Conservation (phyloP, 2,888 invertebrate species). For the Xestia sexstrigata region DNA sequence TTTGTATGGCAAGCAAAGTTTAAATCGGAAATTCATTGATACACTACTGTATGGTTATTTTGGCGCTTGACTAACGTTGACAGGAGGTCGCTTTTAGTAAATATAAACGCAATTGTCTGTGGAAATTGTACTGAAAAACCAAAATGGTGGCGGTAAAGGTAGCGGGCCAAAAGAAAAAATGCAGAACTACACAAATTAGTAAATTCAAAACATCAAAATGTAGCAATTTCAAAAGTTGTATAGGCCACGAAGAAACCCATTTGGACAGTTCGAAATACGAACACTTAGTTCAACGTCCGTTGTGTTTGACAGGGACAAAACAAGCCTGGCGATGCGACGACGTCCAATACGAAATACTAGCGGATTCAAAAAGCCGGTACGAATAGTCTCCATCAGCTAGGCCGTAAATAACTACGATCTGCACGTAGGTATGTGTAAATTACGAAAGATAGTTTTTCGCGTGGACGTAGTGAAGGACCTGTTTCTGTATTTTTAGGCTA, state of each 20-base stretch:
- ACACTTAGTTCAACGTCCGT: conserved; percentile 32
- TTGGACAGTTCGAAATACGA: conserved; percentile 42
- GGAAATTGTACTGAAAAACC: neutral
- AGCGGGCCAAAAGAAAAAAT: neutral
- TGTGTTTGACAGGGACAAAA: conserved; percentile 54
- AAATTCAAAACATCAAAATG: neutral
- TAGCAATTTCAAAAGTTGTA: neutral
- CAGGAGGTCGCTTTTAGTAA: neutral
- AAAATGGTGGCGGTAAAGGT: neutral
- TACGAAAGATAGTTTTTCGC: conserved; percentile 22
- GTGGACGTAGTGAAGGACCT: conserved; percentile 16
- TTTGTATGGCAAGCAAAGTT: neutral
- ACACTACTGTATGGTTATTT: neutral
- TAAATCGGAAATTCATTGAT: neutral
- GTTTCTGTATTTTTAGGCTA: neutral
- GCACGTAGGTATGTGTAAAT: conserved; percentile 28
- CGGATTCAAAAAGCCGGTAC: conserved; percentile 39
- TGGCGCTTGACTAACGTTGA: neutral
- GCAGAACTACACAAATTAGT: neutral
- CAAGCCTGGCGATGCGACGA: conserved; percentile 27
- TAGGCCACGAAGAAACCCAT: neutral
- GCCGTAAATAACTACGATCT: conserved; percentile 44
- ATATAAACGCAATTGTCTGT: too few relatives aligned
- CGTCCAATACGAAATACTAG: conserved; percentile 28
- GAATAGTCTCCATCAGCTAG: conserved; percentile 25